These are phyloP conservation scores for Chesias legatella DNA, from an alignment of 2,888 invertebrate species.

Conservation along the genomic window DNA sequence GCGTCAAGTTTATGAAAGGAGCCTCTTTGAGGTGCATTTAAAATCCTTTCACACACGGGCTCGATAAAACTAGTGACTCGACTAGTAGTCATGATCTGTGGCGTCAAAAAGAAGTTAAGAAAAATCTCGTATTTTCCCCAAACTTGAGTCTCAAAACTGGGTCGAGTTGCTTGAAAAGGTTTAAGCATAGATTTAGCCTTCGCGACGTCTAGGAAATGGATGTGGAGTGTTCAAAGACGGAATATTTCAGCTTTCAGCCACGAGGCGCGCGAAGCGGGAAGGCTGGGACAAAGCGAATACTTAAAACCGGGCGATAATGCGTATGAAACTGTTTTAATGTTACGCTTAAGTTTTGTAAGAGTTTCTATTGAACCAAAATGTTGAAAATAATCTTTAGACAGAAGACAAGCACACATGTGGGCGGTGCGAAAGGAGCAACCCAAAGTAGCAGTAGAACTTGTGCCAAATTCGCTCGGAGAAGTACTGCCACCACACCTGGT, in stretches of 20 bases:
- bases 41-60: too few relatives aligned
- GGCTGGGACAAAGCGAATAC: conserved; percentile 9
- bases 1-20: too few relatives aligned
- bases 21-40: too few relatives aligned
- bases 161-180: conserved; percentile 70
- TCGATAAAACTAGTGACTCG: too few relatives aligned
- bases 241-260: conserved; percentile 46
- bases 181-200: conserved; percentile 69
- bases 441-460: too few relatives aligned
- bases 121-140: conserved; percentile 13
- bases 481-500: too few relatives aligned
- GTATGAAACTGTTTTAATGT: conserved; percentile 5
- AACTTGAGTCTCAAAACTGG: conserved; percentile 45
- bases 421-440: too few relatives aligned
- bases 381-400: too few relatives aligned
- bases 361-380: background rate
- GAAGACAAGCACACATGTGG: too few relatives aligned
- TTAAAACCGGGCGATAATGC: conserved; percentile 8
- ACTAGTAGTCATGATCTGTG: conserved; percentile 4
- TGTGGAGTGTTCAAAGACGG: conserved; percentile 50
- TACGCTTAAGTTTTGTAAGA: background rate
- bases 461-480: too few relatives aligned
- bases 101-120: background rate
- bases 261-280: conserved; percentile 2
- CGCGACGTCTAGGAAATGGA: conserved; percentile 62